Evolutionary conservation across 1,140 invertebrate genomes (phyloP).

Genomic region (Atta texana): DNA sequence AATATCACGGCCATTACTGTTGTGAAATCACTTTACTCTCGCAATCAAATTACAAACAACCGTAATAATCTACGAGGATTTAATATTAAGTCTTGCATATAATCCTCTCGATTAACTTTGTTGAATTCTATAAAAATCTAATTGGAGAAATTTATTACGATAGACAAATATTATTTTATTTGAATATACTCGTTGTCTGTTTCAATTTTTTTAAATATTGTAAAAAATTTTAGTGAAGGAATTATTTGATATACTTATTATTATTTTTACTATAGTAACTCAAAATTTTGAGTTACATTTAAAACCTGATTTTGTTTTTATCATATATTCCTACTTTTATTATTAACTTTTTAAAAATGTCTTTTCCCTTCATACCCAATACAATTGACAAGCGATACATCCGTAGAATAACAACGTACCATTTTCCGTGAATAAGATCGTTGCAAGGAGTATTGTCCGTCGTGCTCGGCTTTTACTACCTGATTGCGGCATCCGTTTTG

Average conservation of each 20-base stretch:
- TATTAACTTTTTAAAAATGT: not conserved
- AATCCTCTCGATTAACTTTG: slow-evolving; percentile 10
- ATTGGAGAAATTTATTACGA: slow-evolving; percentile 11
- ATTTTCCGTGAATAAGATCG: slow-evolving; percentile 21
- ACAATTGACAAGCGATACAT: not conserved
- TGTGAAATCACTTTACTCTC: slow-evolving; percentile 24
- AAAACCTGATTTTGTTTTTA: not conserved
- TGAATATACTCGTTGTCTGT: not conserved
- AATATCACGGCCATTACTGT: slow-evolving; percentile 9
- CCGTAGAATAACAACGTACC: slow-evolving; percentile 27
- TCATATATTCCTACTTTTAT: not conserved
- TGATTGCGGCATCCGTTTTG: not conserved
- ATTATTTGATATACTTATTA: not conserved
- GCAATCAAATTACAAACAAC: slow-evolving; percentile 1
- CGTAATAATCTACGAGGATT: slow-evolving; percentile 14
- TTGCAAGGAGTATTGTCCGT: slow-evolving; percentile 14
- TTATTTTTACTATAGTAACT: not conserved
- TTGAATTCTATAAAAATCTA: not conserved
- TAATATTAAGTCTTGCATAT: not conserved
- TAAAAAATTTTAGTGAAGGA: not conserved
- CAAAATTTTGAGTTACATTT: not conserved
- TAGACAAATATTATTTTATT: not conserved
- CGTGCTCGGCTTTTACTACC: not conserved
- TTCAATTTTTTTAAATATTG: not conserved
- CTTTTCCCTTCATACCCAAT: not conserved